Conservation (phyloP, 2,113 vertebrate species). For the Numenius arquata region DNA sequence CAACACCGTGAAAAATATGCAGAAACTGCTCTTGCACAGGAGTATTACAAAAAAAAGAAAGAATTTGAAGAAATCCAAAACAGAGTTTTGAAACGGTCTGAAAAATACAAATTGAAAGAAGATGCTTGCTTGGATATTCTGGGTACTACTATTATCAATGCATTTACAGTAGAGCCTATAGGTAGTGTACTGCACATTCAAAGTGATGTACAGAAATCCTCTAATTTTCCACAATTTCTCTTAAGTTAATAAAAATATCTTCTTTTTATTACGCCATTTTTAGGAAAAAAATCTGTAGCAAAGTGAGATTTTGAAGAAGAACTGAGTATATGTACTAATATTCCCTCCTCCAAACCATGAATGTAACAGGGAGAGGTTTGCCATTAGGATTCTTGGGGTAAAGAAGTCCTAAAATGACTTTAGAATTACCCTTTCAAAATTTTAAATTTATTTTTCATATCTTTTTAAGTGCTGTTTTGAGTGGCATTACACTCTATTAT, state of each 20-base stretch:
- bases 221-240: neutral
- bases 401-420: neutral
- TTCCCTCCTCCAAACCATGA: neutral
- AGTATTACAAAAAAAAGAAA: slow-evolving; percentile 70
- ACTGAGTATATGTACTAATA: neutral
- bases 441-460: neutral
- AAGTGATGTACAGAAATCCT: neutral
- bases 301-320: neutral
- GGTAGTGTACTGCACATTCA: neutral
- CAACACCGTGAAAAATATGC: slow-evolving; percentile 68
- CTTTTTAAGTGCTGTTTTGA: neutral
- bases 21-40: slow-evolving; percentile 59
- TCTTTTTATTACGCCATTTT: neutral
- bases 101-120: slow-evolving; percentile 69
- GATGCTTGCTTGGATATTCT: slow-evolving; percentile 50
- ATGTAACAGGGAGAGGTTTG: neutral
- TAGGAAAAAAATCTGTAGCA: neutral
- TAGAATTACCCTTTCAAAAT: neutral
- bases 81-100: slow-evolving; percentile 51
- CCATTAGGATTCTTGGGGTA: neutral
- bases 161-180: neutral
- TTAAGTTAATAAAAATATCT: neutral
- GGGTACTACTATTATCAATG: slow-evolving; percentile 55
- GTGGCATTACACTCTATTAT: neutral
- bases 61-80: slow-evolving; percentile 73